phyloP scores from a whole-genome alignment of 2,888 invertebrate species.

The Hanleya hanleyi region DNA sequence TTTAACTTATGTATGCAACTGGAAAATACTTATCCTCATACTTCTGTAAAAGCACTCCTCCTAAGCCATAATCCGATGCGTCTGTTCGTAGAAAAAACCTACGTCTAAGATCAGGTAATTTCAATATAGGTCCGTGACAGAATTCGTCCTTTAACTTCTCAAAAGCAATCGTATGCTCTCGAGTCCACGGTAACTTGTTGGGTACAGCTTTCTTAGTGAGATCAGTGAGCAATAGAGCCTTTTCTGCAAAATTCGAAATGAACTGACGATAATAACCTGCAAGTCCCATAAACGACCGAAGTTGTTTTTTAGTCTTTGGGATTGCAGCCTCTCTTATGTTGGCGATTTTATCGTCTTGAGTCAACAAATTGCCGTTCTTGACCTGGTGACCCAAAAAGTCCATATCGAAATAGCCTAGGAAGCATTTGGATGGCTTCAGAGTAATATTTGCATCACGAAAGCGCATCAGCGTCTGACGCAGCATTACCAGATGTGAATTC shows the following conservation, averaged over 20 bases:
- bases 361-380: not conserved
- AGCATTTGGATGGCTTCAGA: not conserved
- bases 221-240: no score
- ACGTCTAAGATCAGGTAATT: not conserved
- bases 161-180: not conserved
- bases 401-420: not conserved
- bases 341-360: not conserved
- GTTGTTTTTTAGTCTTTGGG: not conserved
- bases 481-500: not conserved
- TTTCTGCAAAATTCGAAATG: conserved; percentile 16
- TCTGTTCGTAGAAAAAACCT: no score
- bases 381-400: not conserved
- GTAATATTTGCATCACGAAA: not conserved
- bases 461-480: not conserved
- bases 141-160: not conserved
- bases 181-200: not conserved
- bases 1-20: no score
- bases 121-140: not conserved
- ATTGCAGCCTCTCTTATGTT: not conserved
- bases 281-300: not conserved
- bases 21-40: no score
- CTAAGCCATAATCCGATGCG: no score
- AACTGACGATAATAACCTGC: not conserved
- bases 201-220: not conserved
- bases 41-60: no score